Base-by-base conservation (phyloP, 2,888 invertebrate genomes). In the Drosophila seclusa region DNA sequence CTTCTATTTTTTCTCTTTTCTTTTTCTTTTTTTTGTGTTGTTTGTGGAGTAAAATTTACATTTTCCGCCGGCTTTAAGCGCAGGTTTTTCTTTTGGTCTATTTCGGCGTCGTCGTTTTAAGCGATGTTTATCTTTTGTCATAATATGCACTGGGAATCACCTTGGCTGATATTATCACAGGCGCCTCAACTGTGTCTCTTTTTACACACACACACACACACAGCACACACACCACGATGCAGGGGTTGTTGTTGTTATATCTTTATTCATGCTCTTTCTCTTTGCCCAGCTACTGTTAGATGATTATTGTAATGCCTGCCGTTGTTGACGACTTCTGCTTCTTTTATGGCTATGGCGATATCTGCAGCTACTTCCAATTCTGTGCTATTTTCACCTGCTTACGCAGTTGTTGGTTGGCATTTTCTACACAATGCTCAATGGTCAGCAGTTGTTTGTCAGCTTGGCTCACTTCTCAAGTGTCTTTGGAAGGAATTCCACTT, bases 91-190 rank as follows among this genome's bases (percentile, higher is more conserved):
- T 60, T 67, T 68, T 58, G 38, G 60, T 68, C 57, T 71, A 52
- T 63, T 72, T 67, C 53, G 50, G 61, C 58, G 60, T 34, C 60
- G 50, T 63, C 66, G 73, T 83, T 85, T 85, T 75, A 79, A 76
- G 78, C 80, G 89, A 90, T 90, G 81, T 77, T 90, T 89, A 89
- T 90, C 90, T 87, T 62, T 84, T 83, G 86, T 89, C 90, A 90
- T 90, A 90, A 90, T 90, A 86, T 89, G 90, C 90, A 80, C 87
- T 86, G 87, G 89, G 90, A 90, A 88, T 90, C 89, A 82, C 84
- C 83, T 81, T 86, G 80, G 72, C 73, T 71, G 86, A 87, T 87
- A 84, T 86, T 88, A 88, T 89, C 89, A 55, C 63, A 79, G 72
- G 70, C 73, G 79, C 83, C 76, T 73, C 66, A 57, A 31, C 66